A percentile compares a stretch with the other conserved stretches of the same genome.
phyloP scores from a whole-genome alignment of 1,140 invertebrate species.

The Eueides isabella region DNA sequence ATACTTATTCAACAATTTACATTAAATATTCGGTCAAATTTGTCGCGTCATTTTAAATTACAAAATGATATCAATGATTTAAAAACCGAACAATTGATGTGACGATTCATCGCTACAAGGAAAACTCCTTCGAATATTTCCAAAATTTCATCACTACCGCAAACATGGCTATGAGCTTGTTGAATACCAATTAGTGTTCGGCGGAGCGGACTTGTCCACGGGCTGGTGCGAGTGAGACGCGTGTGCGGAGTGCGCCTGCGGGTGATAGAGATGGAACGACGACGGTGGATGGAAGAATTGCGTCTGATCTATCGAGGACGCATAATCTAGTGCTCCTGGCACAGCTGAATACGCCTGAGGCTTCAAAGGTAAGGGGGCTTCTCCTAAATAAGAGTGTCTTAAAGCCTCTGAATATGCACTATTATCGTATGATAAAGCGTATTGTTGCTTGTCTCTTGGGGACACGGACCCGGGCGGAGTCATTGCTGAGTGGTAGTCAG shows the following conservation, averaged over 20 bases:
- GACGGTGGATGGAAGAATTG: slow-evolving; percentile 92
- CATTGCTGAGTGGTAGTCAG: slow-evolving; percentile 95
- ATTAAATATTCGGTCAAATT: not conserved
- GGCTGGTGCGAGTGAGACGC: slow-evolving; percentile 72
- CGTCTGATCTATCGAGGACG: slow-evolving; percentile 86
- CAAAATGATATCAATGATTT: slow-evolving; percentile 17
- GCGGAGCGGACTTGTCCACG: slow-evolving; percentile 82
- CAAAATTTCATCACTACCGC: slow-evolving; percentile 35
- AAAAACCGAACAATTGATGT: slow-evolving; percentile 29
- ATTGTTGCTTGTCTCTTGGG: slow-evolving; percentile 92
- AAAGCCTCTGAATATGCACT: slow-evolving; percentile 76
- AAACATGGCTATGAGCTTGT: slow-evolving; percentile 86
- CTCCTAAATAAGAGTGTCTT: slow-evolving; percentile 83
- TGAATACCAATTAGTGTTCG: slow-evolving; percentile 89
- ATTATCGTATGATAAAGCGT: slow-evolving; percentile 77
- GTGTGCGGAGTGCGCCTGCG: slow-evolving; percentile 83
- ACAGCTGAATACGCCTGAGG: slow-evolving; percentile 92
- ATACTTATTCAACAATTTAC: not conserved
- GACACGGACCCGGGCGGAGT: slow-evolving; percentile 97
- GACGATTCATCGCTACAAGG: slow-evolving; percentile 25
- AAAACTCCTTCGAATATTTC: slow-evolving; percentile 35
- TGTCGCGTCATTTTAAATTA: slow-evolving; percentile 19
- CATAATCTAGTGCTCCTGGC: slow-evolving; percentile 80
- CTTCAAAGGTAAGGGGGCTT: slow-evolving; percentile 91
- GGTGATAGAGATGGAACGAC: slow-evolving; percentile 95